Percentiles rank a stretch among this genome's conserved stretches.
These are phyloP conservation scores for Gadopsis marmoratus DNA, from an alignment of 2,797 vertebrate species.

Conservation along the genomic window DNA sequence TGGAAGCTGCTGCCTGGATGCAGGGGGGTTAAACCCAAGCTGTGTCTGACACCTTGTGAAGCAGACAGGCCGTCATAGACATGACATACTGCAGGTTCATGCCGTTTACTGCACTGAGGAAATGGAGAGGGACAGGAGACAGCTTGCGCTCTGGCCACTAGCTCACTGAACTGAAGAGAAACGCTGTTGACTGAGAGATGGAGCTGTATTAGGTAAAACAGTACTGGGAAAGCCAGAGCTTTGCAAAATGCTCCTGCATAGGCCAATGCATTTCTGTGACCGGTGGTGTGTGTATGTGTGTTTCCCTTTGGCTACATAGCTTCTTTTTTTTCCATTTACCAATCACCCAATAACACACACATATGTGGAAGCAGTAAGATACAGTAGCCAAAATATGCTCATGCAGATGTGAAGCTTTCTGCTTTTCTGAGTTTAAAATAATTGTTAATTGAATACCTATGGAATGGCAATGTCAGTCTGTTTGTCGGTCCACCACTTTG, in stretches of 20 bases:
- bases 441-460: background rate
- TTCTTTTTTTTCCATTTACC: background rate
- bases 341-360: background rate
- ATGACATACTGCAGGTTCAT: slow-evolving; percentile 84
- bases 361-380: background rate
- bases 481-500: background rate
- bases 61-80: slow-evolving; percentile 76
- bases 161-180: slow-evolving; percentile 77
- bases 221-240: slow-evolving; percentile 65
- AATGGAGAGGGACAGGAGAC: slow-evolving; percentile 82
- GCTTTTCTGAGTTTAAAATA: background rate
- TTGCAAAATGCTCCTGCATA: slow-evolving; percentile 66
- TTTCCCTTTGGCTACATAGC: slow-evolving; percentile 23
- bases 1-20: slow-evolving; percentile 61
- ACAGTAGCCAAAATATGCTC: background rate
- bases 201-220: slow-evolving; percentile 75
- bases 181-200: slow-evolving; percentile 73
- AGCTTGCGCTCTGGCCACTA: slow-evolving; percentile 77
- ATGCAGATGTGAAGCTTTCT: background rate
- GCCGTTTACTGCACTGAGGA: slow-evolving; percentile 77
- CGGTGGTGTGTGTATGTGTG: slow-evolving; percentile 44
- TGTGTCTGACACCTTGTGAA: slow-evolving; percentile 83
- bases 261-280: slow-evolving; percentile 71
- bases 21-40: slow-evolving; percentile 55
- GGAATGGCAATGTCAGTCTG: background rate